Evolutionary conservation across 2,888 invertebrate species (phyloP), one percentile per base, ranked within the genome.

Genomic region (Phanerotoma sp.): DNA sequence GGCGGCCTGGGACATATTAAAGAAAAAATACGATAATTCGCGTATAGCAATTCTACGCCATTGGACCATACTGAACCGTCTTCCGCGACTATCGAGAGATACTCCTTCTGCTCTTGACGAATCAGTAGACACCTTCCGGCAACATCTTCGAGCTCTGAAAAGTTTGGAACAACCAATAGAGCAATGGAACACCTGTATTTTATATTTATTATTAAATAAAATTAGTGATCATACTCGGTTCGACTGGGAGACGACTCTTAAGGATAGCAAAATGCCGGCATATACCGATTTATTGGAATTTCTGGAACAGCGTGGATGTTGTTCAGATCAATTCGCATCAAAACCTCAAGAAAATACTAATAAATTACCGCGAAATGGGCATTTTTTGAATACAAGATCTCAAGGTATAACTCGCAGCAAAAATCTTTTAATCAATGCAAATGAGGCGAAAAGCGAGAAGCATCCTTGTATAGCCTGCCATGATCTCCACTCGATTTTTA

Each of bases 1-100:
- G 2, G 40, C 46, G 25, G 65, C 65, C 1, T 64, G 62, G 61
- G 42, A 52, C 1, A 22, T 65, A 6, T 37, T 67, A 13, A 53
- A 32, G 3, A 38, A 55, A 5, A 48, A 57, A 42, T 63, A 59
- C 21, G 58, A 63, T 6, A 56, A 58, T 16, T 52, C 51, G 28
- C 42, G 63, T 5, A 33, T 56, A 38, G 40, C 61, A 1, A 53
- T 64, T 6, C 20, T 57, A 10, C 46, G 58, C 7, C 60, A 65
- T 45, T 37, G 50, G n/a, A 30, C 48, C 9, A 5, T 42, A 7
- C 15, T 61, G 5, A 22, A 44, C 5, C 46, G 57, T 18, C 3
- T 47, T 3, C 48, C 42, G 9, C 51, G 33, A 2, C 13, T 49
- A 11, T 30, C 18, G n/a, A 46, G 10, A 6, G 60, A 60, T 5